phyloP scores from a whole-genome alignment of 2,888 invertebrate genomes.

The Elegia similella region DNA sequence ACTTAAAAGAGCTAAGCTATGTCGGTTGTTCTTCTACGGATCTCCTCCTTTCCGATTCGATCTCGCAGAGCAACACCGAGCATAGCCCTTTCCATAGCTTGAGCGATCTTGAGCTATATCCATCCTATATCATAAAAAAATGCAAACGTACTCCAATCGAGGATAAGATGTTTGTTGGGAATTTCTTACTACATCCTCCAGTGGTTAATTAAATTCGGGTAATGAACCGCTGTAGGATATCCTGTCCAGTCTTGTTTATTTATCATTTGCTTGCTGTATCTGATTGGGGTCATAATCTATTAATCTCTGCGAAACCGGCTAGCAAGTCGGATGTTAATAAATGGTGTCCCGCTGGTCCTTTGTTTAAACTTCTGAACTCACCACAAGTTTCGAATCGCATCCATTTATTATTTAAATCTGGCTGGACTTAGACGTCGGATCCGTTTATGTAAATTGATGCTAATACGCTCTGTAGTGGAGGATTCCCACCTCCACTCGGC shows the following conservation, averaged over 20 bases:
- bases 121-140: too few species aligned
- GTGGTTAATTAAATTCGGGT: too few species aligned
- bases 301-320: constrained; percentile 49
- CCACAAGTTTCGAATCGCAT: constrained; percentile 37
- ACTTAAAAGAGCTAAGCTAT: too few species aligned
- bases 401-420: constrained; percentile 65
- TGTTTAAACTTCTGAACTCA: constrained; percentile 31
- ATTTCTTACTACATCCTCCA: too few species aligned
- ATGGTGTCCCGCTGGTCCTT: constrained; percentile 44
- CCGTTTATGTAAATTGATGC: constrained; percentile 68
- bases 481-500: constrained; percentile 22
- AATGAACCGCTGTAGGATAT: not conserved
- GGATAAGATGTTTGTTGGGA: not conserved
- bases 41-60: too few species aligned
- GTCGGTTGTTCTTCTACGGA: too few species aligned
- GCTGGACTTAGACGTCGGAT: constrained; percentile 58
- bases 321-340: constrained; percentile 49
- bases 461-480: constrained; percentile 48
- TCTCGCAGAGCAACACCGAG: too few species aligned
- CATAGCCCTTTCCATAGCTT: too few species aligned
- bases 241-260: not conserved
- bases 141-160: too few species aligned
- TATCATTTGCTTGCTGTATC: constrained; percentile 24
- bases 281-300: constrained; percentile 50
- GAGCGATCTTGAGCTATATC: too few species aligned